Conservation (phyloP, 2,888 invertebrate genomes). For the Gymnosoma rotundatum region DNA sequence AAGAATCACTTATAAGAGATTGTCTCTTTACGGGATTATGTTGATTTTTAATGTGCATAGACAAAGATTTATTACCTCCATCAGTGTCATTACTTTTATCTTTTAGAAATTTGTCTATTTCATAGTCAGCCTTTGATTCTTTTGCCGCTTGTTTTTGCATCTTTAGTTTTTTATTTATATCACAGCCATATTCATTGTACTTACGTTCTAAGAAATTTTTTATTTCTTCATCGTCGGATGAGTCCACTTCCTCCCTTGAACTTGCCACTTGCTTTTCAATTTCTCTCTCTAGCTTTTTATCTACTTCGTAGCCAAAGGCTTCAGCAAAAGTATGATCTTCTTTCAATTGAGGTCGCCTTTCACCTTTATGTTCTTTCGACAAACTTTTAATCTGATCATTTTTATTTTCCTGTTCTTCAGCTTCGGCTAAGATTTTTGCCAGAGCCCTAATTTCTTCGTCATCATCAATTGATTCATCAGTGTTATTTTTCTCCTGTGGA, state of each 20-base stretch:
- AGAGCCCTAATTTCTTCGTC: constrained; percentile 77
- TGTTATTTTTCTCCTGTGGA: constrained; percentile 54
- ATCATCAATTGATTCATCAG: constrained; percentile 74
- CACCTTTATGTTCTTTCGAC: no score
- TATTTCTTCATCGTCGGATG: constrained; percentile 92
- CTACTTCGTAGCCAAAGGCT: constrained; percentile 77
- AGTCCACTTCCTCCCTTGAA: constrained; percentile 83
- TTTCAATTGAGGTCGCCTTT: constrained; percentile 72
- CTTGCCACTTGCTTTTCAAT: constrained; percentile 56
- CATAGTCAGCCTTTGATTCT: constrained; percentile 75
- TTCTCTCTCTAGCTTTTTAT: constrained; percentile 56
- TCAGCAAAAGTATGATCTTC: constrained; percentile 79
- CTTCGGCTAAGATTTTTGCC: constrained; percentile 77
- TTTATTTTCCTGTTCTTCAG: constrained; percentile 72
- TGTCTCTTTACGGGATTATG: constrained; percentile 76
- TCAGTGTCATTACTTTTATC: constrained; percentile 51
- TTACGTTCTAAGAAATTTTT: constrained; percentile 88
- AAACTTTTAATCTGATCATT: background rate
- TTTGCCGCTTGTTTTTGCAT: constrained; percentile 80
- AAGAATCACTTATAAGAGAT: constrained; percentile 73
- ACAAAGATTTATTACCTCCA: constrained; percentile 55
- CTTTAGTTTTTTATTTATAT: constrained; percentile 85
- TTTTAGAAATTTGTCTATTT: constrained; percentile 48
- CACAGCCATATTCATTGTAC: constrained; percentile 88
- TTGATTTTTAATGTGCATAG: constrained; percentile 75